Evolutionary conservation across 2,113 vertebrate species (phyloP).

Genomic region (Lepus timidus): DNA sequence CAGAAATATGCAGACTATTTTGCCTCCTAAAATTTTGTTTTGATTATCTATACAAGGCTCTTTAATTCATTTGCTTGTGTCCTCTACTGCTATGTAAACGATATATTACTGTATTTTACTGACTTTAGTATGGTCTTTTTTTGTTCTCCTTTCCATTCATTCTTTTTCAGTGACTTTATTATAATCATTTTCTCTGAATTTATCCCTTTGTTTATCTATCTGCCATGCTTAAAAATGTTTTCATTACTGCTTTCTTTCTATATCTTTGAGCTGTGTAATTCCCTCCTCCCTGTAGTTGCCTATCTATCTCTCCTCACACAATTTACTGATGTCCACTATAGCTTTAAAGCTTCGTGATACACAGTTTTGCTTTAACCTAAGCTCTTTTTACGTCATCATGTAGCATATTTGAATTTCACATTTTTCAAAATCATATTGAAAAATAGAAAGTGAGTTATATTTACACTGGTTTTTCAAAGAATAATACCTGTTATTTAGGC

Average conservation of each 20-base stretch:
- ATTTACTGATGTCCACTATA: background rate
- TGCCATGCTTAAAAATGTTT: conserved; percentile 36
- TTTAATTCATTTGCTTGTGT: conserved; percentile 32
- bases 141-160: background rate
- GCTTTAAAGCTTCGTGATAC: conserved; percentile 35
- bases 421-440: conserved; percentile 23
- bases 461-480: conserved; percentile 51
- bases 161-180: conserved; percentile 29
- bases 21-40: conserved; percentile 16
- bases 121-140: conserved; percentile 13
- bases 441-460: conserved; percentile 7
- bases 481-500: conserved; percentile 20
- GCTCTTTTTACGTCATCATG: background rate
- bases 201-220: background rate
- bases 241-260: background rate
- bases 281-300: background rate
- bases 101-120: conserved; percentile 40
- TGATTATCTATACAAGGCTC: background rate
- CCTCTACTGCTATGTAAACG: conserved; percentile 46
- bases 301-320: background rate
- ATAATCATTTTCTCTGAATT: background rate
- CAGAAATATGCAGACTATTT: conserved; percentile 43
- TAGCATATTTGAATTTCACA: conserved; percentile 29
- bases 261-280: conserved; percentile 4
- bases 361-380: background rate